Evolutionary conservation across 1,140 invertebrate species (phyloP).

Genomic region (Gryllus bimaculatus): DNA sequence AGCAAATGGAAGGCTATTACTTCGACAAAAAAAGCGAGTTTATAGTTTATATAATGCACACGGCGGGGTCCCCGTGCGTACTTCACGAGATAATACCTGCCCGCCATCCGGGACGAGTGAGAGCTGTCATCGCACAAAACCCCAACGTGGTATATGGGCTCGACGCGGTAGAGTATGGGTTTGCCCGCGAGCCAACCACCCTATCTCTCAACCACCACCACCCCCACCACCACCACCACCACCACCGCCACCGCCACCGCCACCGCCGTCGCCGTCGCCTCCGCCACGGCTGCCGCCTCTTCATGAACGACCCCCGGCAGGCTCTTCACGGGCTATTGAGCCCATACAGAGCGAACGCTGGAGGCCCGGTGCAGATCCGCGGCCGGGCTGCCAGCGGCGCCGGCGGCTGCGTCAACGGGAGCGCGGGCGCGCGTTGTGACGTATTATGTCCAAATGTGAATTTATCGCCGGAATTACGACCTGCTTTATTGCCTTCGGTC

Average conservation of each 20-base stretch:
- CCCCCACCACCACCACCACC: too few species aligned
- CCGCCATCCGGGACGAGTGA: background rate
- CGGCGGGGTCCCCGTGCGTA: background rate
- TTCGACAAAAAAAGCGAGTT: background rate
- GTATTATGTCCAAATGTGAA: conserved; percentile 5
- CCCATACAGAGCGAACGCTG: background rate
- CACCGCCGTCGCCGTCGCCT: too few species aligned
- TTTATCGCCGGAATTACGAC: background rate
- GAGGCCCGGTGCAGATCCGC: background rate
- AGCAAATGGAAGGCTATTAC: background rate
- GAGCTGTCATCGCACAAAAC: background rate
- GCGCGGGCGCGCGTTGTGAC: background rate
- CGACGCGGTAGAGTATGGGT: background rate
- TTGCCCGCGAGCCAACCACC: background rate
- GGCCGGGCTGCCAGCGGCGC: background rate
- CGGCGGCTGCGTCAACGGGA: background rate
- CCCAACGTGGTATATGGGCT: background rate
- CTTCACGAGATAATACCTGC: background rate
- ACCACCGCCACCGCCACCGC: background rate
- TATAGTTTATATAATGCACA: conserved; percentile 1
- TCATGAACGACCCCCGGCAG: background rate
- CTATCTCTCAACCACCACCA: background rate
- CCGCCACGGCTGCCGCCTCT: background rate
- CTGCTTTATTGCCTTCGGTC: background rate
- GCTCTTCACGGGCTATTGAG: background rate